phyloP scores from a whole-genome alignment of 2,888 invertebrate species.

The Heteromurus nitidus region DNA sequence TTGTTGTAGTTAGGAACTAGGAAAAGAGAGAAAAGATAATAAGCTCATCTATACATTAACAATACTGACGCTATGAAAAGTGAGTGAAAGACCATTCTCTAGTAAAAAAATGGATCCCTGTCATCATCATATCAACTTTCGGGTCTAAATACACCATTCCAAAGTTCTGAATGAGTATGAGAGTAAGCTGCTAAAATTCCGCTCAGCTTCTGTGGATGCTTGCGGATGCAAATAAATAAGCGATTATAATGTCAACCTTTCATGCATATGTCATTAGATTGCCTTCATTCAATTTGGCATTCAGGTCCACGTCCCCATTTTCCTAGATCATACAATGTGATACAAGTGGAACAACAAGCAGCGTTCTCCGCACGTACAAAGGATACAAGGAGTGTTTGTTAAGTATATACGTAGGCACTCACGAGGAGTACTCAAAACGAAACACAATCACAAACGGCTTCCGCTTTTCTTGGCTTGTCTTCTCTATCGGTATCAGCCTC shows the following conservation, averaged over 20 bases:
- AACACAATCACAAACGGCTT: background rate
- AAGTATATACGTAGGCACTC: background rate
- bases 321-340: constrained; percentile 17
- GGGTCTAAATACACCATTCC: too few relatives aligned
- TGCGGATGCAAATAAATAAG: constrained; percentile 55
- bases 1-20: too few relatives aligned
- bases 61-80: too few relatives aligned
- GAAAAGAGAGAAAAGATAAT: too few relatives aligned
- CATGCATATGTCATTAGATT: constrained; percentile 40
- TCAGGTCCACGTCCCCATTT: constrained; percentile 27
- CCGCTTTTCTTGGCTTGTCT: background rate
- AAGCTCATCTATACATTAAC: too few relatives aligned
- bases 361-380: background rate
- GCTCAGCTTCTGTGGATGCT: constrained; percentile 21
- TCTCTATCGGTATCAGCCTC: constrained; percentile 7
- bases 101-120: too few relatives aligned
- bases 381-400: background rate
- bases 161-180: too few relatives aligned
- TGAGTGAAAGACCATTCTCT: too few relatives aligned
- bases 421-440: background rate
- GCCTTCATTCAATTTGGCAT: constrained; percentile 37
- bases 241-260: constrained; percentile 55
- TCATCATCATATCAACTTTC: too few relatives aligned
- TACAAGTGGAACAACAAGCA: constrained; percentile 1
- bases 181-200: too few relatives aligned